Base-by-base conservation (phyloP, 1,140 invertebrate genomes). In the Anagrus nilaparvatae region DNA sequence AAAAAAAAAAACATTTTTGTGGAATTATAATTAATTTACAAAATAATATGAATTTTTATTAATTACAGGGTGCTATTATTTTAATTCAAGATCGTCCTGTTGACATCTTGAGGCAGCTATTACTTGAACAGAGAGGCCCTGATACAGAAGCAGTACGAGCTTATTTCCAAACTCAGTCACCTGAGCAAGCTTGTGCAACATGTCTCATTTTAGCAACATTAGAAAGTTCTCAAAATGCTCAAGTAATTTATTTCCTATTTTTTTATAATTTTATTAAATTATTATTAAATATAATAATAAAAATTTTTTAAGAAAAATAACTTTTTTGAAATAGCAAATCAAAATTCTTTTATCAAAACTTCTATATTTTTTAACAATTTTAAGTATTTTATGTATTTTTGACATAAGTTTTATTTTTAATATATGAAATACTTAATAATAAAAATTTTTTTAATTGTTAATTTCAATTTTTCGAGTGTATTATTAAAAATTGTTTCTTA, bases 131-230 rank as follows among this genome's bases (percentile, higher is more conserved):
- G 53, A 76, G 82, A 47, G 89, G 90, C 0, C 81, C 86, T 3
- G 90, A 96, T 50, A 78, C 81, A 29, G 82, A 88, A 50, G 73
- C 82, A 20, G 81, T 96, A 0, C 84, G 86, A 55, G 73, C 79
- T 13, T 93, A 90, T 62, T 96, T 96, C 58, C 77, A 81, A 51
- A 72, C 84, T 2, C 82, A 90, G 54, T 82, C 79, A 36, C 75
- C 81, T 23, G 80, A 87, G 32, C 87, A 95, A 66, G 89, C 89
- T 0, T 94, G 90, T 67, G 86, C 88, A 0, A 89, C 86, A 5
- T 83, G 83, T 42, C 67, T 96, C 3, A 81, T 92, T 48, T 59
- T 97, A 32, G 89, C 90, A 0, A 93, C 87, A 29, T 72, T 78
- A 48, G 78, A 77, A 52, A 75, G 63, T 51, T 66, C 73, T 40